Conservation (phyloP, 2,888 invertebrate genomes). For the Colostygia pectinataria region DNA sequence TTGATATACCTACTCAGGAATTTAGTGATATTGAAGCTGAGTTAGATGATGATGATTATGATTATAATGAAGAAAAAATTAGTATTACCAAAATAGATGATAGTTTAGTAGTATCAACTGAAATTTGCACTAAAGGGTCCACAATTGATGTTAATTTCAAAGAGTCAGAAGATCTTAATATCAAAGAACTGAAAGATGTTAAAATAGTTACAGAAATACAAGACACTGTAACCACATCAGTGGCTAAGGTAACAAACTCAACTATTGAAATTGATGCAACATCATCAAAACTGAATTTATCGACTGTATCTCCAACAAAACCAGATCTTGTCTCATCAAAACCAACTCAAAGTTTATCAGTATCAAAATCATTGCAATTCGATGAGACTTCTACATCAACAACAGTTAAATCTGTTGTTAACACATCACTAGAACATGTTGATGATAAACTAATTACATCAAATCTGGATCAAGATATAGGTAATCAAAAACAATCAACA, state of each 20-base stretch:
- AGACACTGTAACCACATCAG: not conserved
- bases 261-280: not conserved
- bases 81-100: not conserved
- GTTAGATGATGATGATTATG: slow-evolving; percentile 24
- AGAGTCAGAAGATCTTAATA: not conserved
- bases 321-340: not conserved
- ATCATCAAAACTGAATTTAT: slow-evolving; percentile 6
- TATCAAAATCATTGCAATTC: not conserved
- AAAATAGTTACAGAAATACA: not conserved
- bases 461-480: not conserved
- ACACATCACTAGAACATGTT: not conserved
- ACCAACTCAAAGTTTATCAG: not conserved
- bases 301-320: not conserved
- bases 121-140: too few relatives aligned
- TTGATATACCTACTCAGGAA: slow-evolving; percentile 68
- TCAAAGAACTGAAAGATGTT: too few relatives aligned
- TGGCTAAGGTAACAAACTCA: not conserved
- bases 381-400: not conserved
- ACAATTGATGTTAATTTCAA: slow-evolving; percentile 3
- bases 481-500: not conserved
- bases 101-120: too few relatives aligned
- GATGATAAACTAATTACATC: not conserved
- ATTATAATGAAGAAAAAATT: slow-evolving; percentile 4
- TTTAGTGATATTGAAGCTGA: slow-evolving; percentile 48
- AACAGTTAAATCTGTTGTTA: not conserved